phyloP scores from a whole-genome alignment of 1,140 invertebrate genomes.

The Elysia chlorotica region DNA sequence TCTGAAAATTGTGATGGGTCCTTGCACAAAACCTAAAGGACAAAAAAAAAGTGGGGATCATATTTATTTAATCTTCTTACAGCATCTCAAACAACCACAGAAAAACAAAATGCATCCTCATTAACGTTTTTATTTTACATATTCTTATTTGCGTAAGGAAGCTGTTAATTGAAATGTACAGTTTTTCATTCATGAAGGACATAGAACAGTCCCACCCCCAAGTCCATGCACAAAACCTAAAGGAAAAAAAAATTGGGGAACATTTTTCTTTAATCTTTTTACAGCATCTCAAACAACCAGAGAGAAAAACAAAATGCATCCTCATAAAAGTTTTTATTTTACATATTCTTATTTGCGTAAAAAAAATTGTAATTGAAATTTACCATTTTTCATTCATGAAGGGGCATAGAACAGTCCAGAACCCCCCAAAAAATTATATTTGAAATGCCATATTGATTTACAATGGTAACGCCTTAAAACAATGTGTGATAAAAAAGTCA shows the following conservation, averaged over 20 bases:
- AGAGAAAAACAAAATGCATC: too few species aligned
- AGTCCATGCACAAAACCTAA: constrained; percentile 43
- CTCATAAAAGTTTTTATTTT: background rate
- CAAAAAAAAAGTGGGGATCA: background rate
- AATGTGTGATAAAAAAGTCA: too few species aligned
- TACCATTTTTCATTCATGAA: background rate
- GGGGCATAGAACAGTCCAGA: background rate
- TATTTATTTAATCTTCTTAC: too few species aligned
- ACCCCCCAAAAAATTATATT: too few species aligned
- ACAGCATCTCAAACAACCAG: too few species aligned
- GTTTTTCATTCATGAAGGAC: background rate
- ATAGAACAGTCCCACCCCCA: background rate
- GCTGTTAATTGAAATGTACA: background rate
- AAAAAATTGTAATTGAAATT: background rate
- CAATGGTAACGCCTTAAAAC: too few species aligned
- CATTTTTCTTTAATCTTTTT: background rate
- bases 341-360: background rate
- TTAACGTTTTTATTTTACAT: background rate
- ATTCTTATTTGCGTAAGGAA: background rate
- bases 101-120: too few species aligned
- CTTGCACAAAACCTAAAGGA: constrained; percentile 39
- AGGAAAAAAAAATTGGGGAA: background rate
- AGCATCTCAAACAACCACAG: too few species aligned
- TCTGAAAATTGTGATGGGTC: constrained; percentile 35
- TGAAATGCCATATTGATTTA: too few species aligned